Percentiles rank a stretch among this genome's conserved stretches.
Evolutionary conservation across 2,113 vertebrate genomes (phyloP).

Genomic region (Sebastes schlegelii): DNA sequence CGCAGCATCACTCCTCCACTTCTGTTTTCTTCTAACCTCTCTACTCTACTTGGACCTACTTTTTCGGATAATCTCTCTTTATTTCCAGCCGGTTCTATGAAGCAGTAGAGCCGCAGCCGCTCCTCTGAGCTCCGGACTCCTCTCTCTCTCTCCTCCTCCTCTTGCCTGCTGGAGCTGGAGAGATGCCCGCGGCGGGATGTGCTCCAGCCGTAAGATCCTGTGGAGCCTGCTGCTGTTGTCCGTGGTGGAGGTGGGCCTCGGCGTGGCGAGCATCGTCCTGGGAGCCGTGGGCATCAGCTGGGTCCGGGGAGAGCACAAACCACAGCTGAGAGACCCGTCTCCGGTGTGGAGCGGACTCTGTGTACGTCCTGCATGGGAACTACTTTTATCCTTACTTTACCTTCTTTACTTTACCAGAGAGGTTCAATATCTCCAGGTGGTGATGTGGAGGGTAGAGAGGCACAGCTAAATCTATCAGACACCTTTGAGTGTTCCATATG

Average conservation of each 20-base stretch:
- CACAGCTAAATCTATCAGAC: neutral
- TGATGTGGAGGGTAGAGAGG: neutral
- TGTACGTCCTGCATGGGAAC: conserved; percentile 89
- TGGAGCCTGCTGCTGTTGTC: conserved; percentile 97
- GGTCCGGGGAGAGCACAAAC: conserved; percentile 88
- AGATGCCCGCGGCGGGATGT: conserved; percentile 96
- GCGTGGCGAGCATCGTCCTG: conserved; percentile 96
- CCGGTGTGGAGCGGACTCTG: conserved; percentile 99
- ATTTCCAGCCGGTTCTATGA: conserved; percentile 3
- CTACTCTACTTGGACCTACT: conserved; percentile 1
- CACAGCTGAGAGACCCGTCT: conserved; percentile 97
- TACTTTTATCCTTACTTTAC: conserved; percentile 9
- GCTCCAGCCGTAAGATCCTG: conserved; percentile 98
- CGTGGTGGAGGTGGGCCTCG: conserved; percentile 97
- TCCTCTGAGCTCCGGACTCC: conserved; percentile 52
- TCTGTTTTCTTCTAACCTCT: neutral
- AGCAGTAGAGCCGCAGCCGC: conserved; percentile 29
- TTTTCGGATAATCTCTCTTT: neutral
- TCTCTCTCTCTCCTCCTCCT: conserved; percentile 59
- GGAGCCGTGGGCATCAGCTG: conserved; percentile 95
- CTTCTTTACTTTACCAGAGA: conserved; percentile 13
- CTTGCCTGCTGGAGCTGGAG: conserved; percentile 85
- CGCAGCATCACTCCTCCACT: neutral
- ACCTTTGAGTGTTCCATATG: neutral
- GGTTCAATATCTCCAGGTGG: conserved; percentile 8